A percentile compares a stretch with the other conserved stretches of the same genome.
These are phyloP conservation scores for Amphipyra berbera DNA, from an alignment of 2,888 invertebrate genomes.

Conservation along the genomic window DNA sequence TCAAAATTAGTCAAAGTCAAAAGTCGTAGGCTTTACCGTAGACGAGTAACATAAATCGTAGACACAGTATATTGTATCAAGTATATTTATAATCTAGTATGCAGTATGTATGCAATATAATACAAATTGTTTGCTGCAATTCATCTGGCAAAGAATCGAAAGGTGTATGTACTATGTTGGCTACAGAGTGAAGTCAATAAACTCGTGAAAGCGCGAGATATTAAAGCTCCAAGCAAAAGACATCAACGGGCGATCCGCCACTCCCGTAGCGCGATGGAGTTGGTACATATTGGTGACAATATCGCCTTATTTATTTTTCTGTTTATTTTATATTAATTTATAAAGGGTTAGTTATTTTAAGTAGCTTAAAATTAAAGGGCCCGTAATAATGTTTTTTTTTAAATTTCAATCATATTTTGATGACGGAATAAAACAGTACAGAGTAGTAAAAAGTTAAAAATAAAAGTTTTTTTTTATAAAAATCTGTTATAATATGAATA, in stretches of 20 bases:
- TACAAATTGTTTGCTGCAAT: neutral
- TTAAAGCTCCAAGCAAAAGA: conserved; percentile 83
- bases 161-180: conserved; percentile 20
- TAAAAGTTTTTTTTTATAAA: no score
- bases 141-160: conserved; percentile 11
- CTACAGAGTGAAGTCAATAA: conserved; percentile 71
- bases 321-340: conserved; percentile 38
- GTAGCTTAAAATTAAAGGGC: neutral
- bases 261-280: conserved; percentile 57
- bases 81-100: neutral
- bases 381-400: neutral
- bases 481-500: neutral
- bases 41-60: neutral
- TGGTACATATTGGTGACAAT: conserved; percentile 59
- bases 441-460: no score
- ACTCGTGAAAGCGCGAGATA: conserved; percentile 78
- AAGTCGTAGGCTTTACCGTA: neutral
- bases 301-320: conserved; percentile 47
- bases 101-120: neutral
- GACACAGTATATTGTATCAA: neutral
- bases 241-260: conserved; percentile 81
- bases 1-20: neutral
- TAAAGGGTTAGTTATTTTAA: conserved; percentile 32
- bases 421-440: no score
- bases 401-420: no score